Percentiles rank a stretch among this genome's conserved stretches.
Evolutionary conservation across 92 coral and sea anemone genomes (phyloP).

Genomic region (Siderastrea siderea): DNA sequence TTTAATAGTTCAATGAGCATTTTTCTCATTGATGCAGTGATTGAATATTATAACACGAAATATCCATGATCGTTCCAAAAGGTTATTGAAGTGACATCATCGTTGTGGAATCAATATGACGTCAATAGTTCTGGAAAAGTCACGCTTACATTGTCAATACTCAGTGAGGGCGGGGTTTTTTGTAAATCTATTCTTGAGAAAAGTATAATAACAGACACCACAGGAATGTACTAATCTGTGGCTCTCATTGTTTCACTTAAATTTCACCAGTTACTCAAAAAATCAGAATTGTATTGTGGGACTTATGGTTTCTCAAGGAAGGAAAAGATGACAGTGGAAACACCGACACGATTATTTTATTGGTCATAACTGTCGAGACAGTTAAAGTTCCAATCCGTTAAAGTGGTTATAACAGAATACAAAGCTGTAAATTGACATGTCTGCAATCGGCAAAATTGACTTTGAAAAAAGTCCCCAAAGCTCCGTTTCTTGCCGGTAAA

Average conservation of each 20-base stretch:
- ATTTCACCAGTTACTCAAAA: no score
- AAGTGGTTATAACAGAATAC: not conserved
- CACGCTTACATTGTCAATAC: not conserved
- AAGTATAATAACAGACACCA: not conserved
- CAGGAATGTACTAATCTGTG: not conserved
- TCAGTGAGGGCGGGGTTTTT: not conserved
- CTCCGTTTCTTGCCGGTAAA: not conserved
- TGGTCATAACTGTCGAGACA: not conserved
- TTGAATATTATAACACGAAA: not conserved
- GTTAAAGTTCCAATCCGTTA: not conserved
- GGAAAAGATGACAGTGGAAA: no score
- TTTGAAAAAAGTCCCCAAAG: not conserved
- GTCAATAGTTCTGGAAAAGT: not conserved
- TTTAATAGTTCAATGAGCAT: no score
- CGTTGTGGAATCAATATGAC: not conserved
- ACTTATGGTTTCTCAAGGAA: no score
- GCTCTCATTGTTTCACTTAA: no score
- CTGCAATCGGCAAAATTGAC: not conserved
- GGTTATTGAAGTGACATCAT: not conserved
- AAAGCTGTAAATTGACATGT: not conserved
- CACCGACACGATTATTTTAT: no score
- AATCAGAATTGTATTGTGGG: no score
- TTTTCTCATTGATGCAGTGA: not conserved
- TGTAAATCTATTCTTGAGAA: not conserved
- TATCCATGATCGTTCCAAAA: not conserved